Evolutionary conservation across 2,797 vertebrate species (phyloP), one percentile per base, ranked within the genome.

Genomic region (Harpagifer antarcticus): DNA sequence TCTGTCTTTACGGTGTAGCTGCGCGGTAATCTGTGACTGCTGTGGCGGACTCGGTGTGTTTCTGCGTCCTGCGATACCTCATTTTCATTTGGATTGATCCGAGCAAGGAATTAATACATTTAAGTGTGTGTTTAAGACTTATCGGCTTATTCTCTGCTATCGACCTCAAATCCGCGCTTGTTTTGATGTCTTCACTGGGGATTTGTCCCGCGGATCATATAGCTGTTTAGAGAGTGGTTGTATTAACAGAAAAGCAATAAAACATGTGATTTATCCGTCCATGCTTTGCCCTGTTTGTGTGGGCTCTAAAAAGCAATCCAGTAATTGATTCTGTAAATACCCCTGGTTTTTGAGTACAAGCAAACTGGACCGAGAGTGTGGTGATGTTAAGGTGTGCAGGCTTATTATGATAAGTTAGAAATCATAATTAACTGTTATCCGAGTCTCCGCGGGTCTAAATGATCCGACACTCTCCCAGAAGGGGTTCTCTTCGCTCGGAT

Each of bases 111-210:
- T 92, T 91, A 93, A 92, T 92, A 91, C 87, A 88, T 85, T 49
- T 79, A 82, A 86, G 88, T 83, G 85, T 83, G 85, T 84, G 70
- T 85, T 85, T 76, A 40, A 63, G 80, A 88, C 77, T 93, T 88
- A 93, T 91, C 91, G 80, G 90, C 88, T 92, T 92, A 90, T 79
- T 84, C 78, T 42, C 77, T 45, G 77, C 73, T 74, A 89, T 79
- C 75, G 63, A 82, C 75, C 75, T 79, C 79, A 85, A 93, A 93
- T 87, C 90, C 88, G 68, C 52, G 83, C 77, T 83, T 87, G 87
- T 90, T 89, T 79, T 89, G 82, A 76, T 66, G 89, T 90, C 79
- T 88, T 88, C 78, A 69, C 72, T 40, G 70, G 80, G 86, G 87
- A 89, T 91, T 89, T 86, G 84, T 78, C 81, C 83, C 66, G 81